Percentiles rank a stretch among this genome's conserved stretches.
These are phyloP conservation scores for Triplophysa dalaica DNA, from an alignment of 2,113 vertebrate species.

Conservation along the genomic window DNA sequence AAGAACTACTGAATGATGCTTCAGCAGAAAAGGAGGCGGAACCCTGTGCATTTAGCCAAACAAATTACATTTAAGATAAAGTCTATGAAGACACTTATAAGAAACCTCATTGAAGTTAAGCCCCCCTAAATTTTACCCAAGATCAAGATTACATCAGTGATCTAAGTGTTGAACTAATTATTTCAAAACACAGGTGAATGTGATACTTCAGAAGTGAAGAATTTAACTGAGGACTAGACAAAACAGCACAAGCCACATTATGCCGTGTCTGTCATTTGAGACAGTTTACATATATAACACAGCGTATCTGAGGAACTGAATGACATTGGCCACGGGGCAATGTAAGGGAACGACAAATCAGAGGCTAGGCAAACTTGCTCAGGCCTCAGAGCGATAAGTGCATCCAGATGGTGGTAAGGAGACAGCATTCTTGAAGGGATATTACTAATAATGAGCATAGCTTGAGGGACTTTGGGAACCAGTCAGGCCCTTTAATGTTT, in stretches of 20 bases:
- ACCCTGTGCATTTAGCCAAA: too few relatives aligned
- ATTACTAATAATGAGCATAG: slow-evolving; percentile 43
- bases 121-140: too few relatives aligned
- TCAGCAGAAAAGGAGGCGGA: too few relatives aligned
- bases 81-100: too few relatives aligned
- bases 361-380: neutral
- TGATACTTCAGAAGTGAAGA: too few relatives aligned
- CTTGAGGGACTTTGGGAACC: slow-evolving; percentile 36
- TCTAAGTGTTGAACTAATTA: too few relatives aligned
- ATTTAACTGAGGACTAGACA: neutral
- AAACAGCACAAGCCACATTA: neutral
- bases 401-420: slow-evolving; percentile 26
- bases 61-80: too few relatives aligned
- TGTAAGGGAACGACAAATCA: slow-evolving; percentile 18
- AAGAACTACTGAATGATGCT: too few relatives aligned
- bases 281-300: slow-evolving; percentile 3
- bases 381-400: slow-evolving; percentile 17
- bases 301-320: neutral
- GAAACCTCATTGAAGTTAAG: too few relatives aligned
- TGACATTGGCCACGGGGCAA: slow-evolving; percentile 9
- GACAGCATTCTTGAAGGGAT: slow-evolving; percentile 38
- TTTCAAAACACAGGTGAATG: too few relatives aligned
- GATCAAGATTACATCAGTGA: too few relatives aligned
- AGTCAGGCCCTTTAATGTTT: slow-evolving; percentile 29
- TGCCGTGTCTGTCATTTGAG: neutral